These are phyloP conservation scores for Acrocephalus arundinaceus DNA, from an alignment of 2,113 vertebrate species.

Conservation along the genomic window DNA sequence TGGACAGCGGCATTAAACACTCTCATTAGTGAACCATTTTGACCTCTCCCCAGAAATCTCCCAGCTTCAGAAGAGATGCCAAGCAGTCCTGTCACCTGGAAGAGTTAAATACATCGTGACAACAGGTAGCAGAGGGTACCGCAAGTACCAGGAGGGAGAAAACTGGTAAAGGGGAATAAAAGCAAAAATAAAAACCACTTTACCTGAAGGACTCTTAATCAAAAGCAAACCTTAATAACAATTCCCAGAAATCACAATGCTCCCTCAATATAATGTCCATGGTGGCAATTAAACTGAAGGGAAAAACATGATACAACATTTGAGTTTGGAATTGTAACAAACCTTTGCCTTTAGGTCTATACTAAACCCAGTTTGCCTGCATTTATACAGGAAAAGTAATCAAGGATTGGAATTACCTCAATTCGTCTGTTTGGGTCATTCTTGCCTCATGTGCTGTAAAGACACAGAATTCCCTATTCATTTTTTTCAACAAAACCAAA, in stretches of 20 bases:
- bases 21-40: background rate
- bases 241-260: background rate
- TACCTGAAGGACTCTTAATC: background rate
- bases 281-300: background rate
- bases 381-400: background rate
- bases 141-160: background rate
- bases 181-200: background rate
- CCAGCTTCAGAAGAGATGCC: background rate
- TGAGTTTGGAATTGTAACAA: background rate
- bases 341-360: background rate
- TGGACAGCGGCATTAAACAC: rapidly evolving
- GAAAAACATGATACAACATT: background rate
- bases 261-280: background rate
- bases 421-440: background rate
- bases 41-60: background rate
- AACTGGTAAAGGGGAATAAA: background rate
- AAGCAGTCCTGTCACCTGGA: background rate
- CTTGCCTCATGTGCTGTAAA: background rate
- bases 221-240: background rate
- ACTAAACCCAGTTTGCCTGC: background rate
- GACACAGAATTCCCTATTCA: background rate
- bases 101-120: rapidly evolving
- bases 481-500: background rate
- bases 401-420: background rate
- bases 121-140: background rate